Evolutionary conservation across 1,140 invertebrate species (phyloP).

Genomic region (Zaprionus africanus): DNA sequence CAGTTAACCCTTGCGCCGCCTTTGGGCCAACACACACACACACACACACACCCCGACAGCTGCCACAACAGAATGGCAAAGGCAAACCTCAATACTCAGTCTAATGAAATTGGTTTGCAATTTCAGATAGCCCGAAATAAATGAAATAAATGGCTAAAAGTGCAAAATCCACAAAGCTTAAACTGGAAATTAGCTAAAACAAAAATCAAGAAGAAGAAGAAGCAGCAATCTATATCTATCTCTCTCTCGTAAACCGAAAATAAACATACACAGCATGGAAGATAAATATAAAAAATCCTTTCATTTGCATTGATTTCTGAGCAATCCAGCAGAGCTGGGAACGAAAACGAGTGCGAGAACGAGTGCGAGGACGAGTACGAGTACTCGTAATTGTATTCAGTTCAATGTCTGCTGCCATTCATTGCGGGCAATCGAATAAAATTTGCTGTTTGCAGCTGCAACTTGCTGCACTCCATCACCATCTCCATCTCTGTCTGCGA

Average conservation of each 20-base stretch:
- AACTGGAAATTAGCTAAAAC: conserved; percentile 23
- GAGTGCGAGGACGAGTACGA: no score
- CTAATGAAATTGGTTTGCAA: conserved; percentile 7
- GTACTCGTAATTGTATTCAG: conserved; percentile 3
- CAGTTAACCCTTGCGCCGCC: background rate
- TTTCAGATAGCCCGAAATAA: background rate
- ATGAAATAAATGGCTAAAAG: conserved; percentile 25
- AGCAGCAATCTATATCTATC: background rate
- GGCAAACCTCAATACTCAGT: background rate
- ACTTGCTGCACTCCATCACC: background rate
- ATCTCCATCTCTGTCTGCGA: background rate
- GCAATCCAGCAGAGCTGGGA: background rate
- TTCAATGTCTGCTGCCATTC: conserved; percentile 8
- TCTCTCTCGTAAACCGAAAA: conserved; percentile 13
- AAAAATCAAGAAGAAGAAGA: background rate
- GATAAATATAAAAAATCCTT: background rate
- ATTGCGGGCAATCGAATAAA: background rate
- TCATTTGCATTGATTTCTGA: background rate
- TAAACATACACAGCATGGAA: conserved; percentile 1
- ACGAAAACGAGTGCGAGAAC: no score
- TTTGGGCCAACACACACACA: no score
- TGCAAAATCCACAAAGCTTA: conserved; percentile 18
- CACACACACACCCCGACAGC: no score
- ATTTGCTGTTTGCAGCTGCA: background rate
- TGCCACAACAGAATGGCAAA: no score